Percentiles rank a stretch among this genome's conserved stretches.
These are phyloP conservation scores for Colinus virginianus DNA, from an alignment of 2,113 vertebrate species.

Conservation along the genomic window DNA sequence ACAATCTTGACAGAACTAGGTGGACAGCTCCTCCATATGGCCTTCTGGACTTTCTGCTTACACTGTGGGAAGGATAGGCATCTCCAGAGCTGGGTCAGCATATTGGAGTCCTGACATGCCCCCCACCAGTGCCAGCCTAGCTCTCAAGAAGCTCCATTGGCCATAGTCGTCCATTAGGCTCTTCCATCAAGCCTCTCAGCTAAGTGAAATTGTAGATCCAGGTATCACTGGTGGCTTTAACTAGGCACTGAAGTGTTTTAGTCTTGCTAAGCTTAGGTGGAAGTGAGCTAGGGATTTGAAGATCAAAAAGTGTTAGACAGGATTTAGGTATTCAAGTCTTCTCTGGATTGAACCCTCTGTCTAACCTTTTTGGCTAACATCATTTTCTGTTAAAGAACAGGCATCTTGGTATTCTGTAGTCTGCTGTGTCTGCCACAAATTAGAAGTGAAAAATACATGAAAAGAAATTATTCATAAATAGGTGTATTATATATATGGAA, in stretches of 20 bases:
- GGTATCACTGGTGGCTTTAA: not conserved
- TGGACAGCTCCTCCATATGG: not conserved
- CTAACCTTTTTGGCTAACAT: conserved; percentile 28
- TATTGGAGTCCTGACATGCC: not conserved
- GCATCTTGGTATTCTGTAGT: conserved; percentile 56
- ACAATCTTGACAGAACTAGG: accelerated
- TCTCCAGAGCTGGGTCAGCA: not conserved
- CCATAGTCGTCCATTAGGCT: not conserved
- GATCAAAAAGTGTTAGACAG: conserved; percentile 6
- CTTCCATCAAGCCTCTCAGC: not conserved
- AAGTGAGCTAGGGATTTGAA: conserved; percentile 7
- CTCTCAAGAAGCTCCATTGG: not conserved
- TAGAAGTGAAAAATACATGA: not conserved
- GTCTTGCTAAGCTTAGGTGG: not conserved
- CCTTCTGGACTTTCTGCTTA: not conserved
- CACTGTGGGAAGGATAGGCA: not conserved
- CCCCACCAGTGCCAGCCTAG: not conserved
- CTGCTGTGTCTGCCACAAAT: not conserved
- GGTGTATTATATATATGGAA: not conserved
- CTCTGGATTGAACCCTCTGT: not conserved
- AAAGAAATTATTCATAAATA: not conserved
- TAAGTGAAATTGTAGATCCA: not conserved
- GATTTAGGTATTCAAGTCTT: conserved; percentile 12
- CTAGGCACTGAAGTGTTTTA: not conserved
- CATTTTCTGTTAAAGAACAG: conserved; percentile 31